phyloP scores from a whole-genome alignment of 1,140 invertebrate species.

The Neodiprion fabricii region DNA sequence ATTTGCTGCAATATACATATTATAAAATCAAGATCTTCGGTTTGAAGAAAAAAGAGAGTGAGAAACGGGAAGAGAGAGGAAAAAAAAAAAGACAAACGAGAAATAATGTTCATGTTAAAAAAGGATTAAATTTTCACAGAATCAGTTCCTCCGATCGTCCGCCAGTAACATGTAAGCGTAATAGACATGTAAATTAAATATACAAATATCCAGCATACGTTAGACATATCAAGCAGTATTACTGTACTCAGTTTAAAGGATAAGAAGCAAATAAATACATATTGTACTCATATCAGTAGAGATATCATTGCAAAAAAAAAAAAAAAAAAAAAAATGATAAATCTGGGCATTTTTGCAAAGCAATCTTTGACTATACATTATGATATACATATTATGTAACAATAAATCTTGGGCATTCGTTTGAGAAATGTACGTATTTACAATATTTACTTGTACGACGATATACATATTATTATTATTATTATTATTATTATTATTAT shows the following conservation, averaged over 20 bases:
- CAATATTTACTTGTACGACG: constrained; percentile 7
- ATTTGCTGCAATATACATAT: neutral
- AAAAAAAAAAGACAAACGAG: neutral
- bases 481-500: constrained; percentile 10
- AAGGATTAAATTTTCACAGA: constrained; percentile 17
- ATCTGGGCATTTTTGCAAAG: constrained; percentile 29
- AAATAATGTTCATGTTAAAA: neutral
- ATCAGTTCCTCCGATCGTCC: constrained; percentile 40
- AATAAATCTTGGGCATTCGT: constrained; percentile 8
- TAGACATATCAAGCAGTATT: constrained; percentile 62
- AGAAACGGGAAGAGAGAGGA: neutral
- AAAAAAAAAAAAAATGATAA: constrained; percentile 19
- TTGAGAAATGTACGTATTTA: constrained; percentile 10
- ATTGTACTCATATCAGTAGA: constrained; percentile 53
- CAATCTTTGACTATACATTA: constrained; percentile 22
- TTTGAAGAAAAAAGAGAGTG: too few species aligned
- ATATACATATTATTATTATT: constrained; percentile 4
- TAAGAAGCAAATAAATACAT: constrained; percentile 38
- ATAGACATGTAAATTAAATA: constrained; percentile 23
- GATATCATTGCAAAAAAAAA: constrained; percentile 18
- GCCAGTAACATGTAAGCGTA: constrained; percentile 22
- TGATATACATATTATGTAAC: neutral
- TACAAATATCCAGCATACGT: constrained; percentile 40
- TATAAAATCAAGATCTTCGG: neutral
- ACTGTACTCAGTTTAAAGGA: constrained; percentile 54